These are phyloP conservation scores for Silurus lanzhouensis DNA, from an alignment of 2,797 vertebrate species.

Conservation along the genomic window DNA sequence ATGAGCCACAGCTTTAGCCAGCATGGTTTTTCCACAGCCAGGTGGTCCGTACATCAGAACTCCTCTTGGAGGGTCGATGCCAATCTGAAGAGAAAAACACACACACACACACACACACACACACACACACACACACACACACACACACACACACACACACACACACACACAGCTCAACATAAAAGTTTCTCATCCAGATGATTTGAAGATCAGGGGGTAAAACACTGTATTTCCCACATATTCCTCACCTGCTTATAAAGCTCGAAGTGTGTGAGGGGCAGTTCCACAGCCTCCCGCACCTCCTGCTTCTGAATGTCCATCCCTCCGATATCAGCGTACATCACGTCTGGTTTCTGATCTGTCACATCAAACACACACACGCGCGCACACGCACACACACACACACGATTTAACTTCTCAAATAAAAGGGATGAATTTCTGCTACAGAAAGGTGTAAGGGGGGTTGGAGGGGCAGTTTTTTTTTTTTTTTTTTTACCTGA, in stretches of 20 bases:
- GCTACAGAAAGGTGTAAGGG: neutral
- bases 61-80: conserved; percentile 90
- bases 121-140: neutral
- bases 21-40: conserved; percentile 93
- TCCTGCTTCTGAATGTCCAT: conserved; percentile 99
- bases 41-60: conserved; percentile 95
- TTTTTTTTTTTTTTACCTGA: conserved; percentile 73
- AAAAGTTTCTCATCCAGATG: neutral
- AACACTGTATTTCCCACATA: too few relatives aligned
- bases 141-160: neutral
- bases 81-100: conserved; percentile 75
- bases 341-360: conserved; percentile 97
- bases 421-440: neutral
- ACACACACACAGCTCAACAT: neutral
- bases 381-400: neutral
- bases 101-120: neutral
- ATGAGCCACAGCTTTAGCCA: conserved; percentile 94
- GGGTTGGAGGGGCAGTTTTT: neutral
- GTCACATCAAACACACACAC: conserved; percentile 13
- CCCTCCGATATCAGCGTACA: conserved; percentile 93
- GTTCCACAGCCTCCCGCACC: conserved; percentile 91
- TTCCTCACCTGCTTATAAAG: conserved; percentile 90
- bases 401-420: neutral
- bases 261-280: conserved; percentile 96
- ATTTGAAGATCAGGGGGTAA: neutral